Base-by-base conservation (phyloP, 2,113 vertebrate genomes). In the Dromiciops gliroides region DNA sequence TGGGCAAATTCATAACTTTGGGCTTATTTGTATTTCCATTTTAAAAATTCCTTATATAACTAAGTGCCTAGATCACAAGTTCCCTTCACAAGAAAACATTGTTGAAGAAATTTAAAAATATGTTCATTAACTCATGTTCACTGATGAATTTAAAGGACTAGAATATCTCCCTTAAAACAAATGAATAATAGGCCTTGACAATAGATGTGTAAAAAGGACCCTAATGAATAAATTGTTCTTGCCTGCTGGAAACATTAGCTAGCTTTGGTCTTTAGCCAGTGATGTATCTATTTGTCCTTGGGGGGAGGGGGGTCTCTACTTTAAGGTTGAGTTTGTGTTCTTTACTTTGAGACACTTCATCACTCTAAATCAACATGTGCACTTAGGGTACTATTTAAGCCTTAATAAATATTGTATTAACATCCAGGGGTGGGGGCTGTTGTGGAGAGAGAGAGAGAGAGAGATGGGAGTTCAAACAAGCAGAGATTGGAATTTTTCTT, bases 331-430 rank as follows among this genome's bases (percentile, higher is more conserved):
- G 93, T 95, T 97, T 95, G 95, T 91, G 88, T 92, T 91, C 95
- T 94, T 48, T 90, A 44, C 10, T 0, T 28, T 95, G 98, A 97
- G 95, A 91, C 91, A 89, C 51, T 97, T 97, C 96, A 97, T 97
- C 96, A 97, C 94, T 95, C 97, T 97, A 97, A 98, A 95, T 97
- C 97, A 97, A 96, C 92, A 0, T 92, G 91, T 97, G 97, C 98
- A 97, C 97, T 97, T 97, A 98, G 89, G 50, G 97, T 67, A 92
- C 97, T 97, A 95, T 97, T 97, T 96, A 97, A 97, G 89, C 95
- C 97, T 96, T 96, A 95, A 97, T 98, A 97, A 98, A 97, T 97
- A 98, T 97, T 97, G 97, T 97, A 98, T 97, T 95, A 95, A 28
- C 94, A 51, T 96, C 97, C 10, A 8, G 47, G 89, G 48, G 10